Percentiles rank a stretch among this genome's conserved stretches.
These are phyloP conservation scores for Teleopsis dalmanni DNA, from an alignment of 1,140 invertebrate genomes.

Conservation along the genomic window DNA sequence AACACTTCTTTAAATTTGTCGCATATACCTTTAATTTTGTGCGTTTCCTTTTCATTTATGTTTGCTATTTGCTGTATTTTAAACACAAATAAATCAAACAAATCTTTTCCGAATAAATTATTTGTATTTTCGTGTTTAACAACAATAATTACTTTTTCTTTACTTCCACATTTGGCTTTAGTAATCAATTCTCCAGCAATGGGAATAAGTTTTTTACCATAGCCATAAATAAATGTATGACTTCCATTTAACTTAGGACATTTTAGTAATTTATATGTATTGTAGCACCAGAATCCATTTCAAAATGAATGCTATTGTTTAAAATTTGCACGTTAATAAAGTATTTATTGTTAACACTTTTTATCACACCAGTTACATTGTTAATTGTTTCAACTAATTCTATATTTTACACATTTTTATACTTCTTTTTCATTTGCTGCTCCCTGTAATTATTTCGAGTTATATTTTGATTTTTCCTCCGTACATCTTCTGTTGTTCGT, in stretches of 20 bases:
- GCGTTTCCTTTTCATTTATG: not conserved
- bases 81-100: constrained; percentile 6
- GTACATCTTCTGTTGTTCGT: not conserved
- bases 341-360: not conserved
- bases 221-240: constrained; percentile 6
- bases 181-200: constrained; percentile 1
- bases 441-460: not conserved
- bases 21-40: not conserved
- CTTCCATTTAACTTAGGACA: not conserved
- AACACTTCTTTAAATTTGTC: not conserved
- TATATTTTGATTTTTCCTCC: too few relatives aligned
- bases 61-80: too few relatives aligned
- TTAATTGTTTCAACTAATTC: constrained; percentile 7
- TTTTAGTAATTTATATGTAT: not conserved
- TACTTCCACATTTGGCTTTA: constrained; percentile 5
- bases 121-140: not conserved
- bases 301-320: not conserved
- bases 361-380: not conserved
- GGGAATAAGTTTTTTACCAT: constrained; percentile 1
- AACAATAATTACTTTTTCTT: constrained; percentile 4
- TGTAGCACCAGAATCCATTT: constrained; percentile 8
- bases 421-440: not conserved
- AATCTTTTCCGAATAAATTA: constrained; percentile 4
- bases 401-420: not conserved
- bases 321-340: not conserved